Conservation (phyloP, 2,888 invertebrate genomes). For the Molorchus minor region DNA sequence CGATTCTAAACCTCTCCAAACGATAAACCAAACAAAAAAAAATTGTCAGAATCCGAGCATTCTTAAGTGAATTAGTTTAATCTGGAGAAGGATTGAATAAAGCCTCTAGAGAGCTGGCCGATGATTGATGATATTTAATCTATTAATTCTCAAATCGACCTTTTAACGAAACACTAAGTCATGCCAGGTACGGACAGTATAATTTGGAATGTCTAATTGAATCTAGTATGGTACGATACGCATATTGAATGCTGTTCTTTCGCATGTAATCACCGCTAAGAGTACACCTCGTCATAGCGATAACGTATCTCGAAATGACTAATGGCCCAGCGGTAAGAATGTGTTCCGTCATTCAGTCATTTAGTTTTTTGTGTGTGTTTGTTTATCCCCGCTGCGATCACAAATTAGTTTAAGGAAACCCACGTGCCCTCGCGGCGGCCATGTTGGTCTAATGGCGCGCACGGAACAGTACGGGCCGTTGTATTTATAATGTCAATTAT, state of each 20-base stretch:
- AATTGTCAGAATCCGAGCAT: conserved; percentile 1
- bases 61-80: conserved; percentile 15
- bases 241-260: conserved; percentile 40
- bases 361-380: conserved; percentile 66
- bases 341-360: conserved; percentile 70
- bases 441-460: conserved; percentile 42
- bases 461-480: conserved; percentile 26
- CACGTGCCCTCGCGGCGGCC: conserved; percentile 52
- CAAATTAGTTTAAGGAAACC: conserved; percentile 70
- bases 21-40: too few relatives aligned
- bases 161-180: conserved; percentile 22
- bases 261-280: conserved; percentile 59
- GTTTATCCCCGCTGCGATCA: conserved; percentile 71
- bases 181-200: conserved; percentile 23
- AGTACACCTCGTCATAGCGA: conserved; percentile 61
- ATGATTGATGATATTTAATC: conserved; percentile 28
- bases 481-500: conserved; percentile 31
- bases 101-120: conserved; percentile 3
- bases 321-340: conserved; percentile 64
- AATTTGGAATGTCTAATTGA: conserved; percentile 42
- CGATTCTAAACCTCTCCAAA: too few relatives aligned
- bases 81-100: conserved; percentile 13
- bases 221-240: conserved; percentile 45
- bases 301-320: conserved; percentile 62
- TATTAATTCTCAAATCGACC: conserved; percentile 28